Percentiles rank a stretch among this genome's conserved stretches.
These are phyloP conservation scores for Pangasianodon hypophthalmus DNA, from an alignment of 2,113 vertebrate species.

Conservation along the genomic window DNA sequence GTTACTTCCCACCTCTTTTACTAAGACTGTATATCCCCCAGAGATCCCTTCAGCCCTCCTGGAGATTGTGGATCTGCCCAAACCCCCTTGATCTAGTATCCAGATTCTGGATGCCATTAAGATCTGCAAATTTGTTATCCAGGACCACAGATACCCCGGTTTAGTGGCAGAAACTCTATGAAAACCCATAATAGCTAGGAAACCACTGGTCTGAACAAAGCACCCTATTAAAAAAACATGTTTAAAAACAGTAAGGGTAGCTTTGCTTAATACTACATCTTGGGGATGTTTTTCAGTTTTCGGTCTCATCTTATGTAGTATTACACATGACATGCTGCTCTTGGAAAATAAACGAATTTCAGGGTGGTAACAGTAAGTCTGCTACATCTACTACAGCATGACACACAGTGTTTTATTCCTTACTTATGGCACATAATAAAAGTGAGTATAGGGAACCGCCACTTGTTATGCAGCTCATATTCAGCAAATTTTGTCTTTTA, in stretches of 20 bases:
- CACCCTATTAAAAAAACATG: not conserved
- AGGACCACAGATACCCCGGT: not conserved
- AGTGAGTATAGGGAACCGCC: not conserved
- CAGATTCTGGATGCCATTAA: not conserved
- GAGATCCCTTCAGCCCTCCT: constrained; percentile 7
- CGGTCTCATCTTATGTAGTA: not conserved
- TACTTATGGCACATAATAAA: not conserved
- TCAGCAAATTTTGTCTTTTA: not conserved
- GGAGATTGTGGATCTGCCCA: not conserved
- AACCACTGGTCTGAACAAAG: not conserved
- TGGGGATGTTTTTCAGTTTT: not conserved
- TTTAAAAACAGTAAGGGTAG: not conserved
- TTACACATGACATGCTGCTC: not conserved
- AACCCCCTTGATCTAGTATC: not conserved
- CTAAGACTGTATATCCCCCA: constrained; percentile 6
- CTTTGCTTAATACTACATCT: not conserved
- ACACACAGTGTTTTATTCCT: not conserved
- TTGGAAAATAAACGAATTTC: not conserved
- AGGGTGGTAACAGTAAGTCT: not conserved
- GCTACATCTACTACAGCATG: not conserved
- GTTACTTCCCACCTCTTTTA: not conserved
- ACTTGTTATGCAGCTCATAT: not conserved
- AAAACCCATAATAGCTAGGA: not conserved
- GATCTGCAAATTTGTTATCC: not conserved
- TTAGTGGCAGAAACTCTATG: not conserved